These are phyloP conservation scores for Hirtodrosophila histrioides DNA, from an alignment of 2,888 invertebrate genomes.

Conservation along the genomic window DNA sequence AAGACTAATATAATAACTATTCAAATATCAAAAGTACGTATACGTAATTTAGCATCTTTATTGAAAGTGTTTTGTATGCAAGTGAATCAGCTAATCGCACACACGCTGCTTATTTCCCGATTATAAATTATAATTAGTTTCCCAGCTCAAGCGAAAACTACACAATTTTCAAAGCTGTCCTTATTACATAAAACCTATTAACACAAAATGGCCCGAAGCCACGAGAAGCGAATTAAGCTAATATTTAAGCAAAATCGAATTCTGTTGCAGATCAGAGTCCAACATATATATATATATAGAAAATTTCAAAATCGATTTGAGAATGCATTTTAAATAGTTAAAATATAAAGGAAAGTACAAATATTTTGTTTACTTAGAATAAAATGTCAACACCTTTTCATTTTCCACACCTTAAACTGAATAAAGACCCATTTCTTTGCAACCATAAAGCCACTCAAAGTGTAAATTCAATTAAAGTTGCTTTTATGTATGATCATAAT, in stretches of 20 bases:
- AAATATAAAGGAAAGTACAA: too few species aligned
- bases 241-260: neutral
- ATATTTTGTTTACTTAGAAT: too few species aligned
- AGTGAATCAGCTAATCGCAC: constrained; percentile 5
- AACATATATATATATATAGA: too few species aligned
- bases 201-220: neutral
- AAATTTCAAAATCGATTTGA: too few species aligned
- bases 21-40: constrained; percentile 57
- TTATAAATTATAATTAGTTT: constrained; percentile 10
- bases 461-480: too few species aligned
- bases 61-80: constrained; percentile 10
- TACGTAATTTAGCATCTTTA: constrained; percentile 33
- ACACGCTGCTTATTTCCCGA: neutral
- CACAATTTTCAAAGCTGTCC: constrained; percentile 14
- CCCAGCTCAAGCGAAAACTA: constrained; percentile 12
- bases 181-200: constrained; percentile 1
- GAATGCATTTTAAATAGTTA: too few species aligned
- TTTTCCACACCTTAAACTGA: too few species aligned
- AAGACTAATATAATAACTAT: neutral
- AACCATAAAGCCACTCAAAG: too few species aligned
- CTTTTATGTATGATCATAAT: too few species aligned
- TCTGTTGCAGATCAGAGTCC: too few species aligned
- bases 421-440: too few species aligned
- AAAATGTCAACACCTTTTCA: too few species aligned
- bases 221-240: constrained; percentile 5